These are phyloP conservation scores for Protophormia terraenovae DNA, from an alignment of 2,888 invertebrate species.

Conservation along the genomic window DNA sequence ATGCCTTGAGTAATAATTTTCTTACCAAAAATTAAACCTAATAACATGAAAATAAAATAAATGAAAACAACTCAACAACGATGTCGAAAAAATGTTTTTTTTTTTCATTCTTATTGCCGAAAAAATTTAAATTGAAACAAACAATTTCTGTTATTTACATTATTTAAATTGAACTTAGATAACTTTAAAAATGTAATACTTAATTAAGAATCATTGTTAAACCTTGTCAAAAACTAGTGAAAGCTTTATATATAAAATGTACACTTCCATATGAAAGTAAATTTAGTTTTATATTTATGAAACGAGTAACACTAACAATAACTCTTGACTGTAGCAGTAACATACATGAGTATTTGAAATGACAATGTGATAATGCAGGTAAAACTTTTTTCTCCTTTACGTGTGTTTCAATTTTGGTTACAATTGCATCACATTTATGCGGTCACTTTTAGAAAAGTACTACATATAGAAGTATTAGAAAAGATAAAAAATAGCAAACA, in stretches of 20 bases:
- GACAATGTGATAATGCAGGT: not conserved
- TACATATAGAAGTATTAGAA: not conserved
- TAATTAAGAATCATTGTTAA: no score
- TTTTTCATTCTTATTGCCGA: not conserved
- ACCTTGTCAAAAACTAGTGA: no score
- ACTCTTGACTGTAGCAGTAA: not conserved
- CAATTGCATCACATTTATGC: constrained; percentile 5
- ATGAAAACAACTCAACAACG: not conserved
- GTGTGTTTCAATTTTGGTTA: not conserved
- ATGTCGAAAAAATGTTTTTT: not conserved
- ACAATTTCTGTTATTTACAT: no score
- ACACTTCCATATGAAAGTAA: no score
- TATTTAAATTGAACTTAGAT: no score
- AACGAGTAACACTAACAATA: not conserved
- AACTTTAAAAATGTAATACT: no score
- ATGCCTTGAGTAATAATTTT: not conserved
- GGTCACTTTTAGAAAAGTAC: not conserved
- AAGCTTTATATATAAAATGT: no score
- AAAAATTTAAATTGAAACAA: no score
- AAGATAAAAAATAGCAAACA: not conserved
- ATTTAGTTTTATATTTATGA: not conserved
- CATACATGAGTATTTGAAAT: not conserved
- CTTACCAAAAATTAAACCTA: not conserved
- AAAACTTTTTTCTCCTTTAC: not conserved
- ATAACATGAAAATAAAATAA: not conserved